phyloP scores from a whole-genome alignment of 2,797 vertebrate species.

The Hydrocynus forskahlii region DNA sequence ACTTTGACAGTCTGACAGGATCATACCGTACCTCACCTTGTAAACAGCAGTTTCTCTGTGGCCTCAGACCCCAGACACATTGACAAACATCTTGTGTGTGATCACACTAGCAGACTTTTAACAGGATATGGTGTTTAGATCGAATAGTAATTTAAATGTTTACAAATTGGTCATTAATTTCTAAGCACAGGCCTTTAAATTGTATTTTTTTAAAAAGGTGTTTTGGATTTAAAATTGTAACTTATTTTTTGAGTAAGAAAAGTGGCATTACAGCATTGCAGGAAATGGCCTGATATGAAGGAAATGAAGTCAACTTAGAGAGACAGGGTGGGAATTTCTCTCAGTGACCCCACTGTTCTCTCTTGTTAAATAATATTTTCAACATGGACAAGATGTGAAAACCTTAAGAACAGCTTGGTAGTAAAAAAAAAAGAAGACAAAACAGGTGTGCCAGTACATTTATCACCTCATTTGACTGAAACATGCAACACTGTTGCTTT shows the following conservation, averaged over 20 bases:
- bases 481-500: background rate
- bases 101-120: background rate
- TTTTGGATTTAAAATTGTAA: background rate
- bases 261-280: constrained; percentile 9
- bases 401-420: too few relatives aligned
- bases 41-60: constrained; percentile 22
- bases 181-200: background rate
- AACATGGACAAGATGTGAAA: background rate
- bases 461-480: background rate
- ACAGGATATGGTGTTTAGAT: background rate
- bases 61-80: constrained; percentile 31
- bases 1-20: constrained; percentile 18
- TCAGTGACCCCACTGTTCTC: constrained; percentile 31
- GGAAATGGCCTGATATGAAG: constrained; percentile 17
- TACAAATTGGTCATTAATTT: background rate
- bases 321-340: constrained; percentile 49
- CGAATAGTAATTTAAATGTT: background rate
- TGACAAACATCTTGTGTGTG: constrained; percentile 8
- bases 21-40: constrained; percentile 21
- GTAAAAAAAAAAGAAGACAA: background rate
- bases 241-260: background rate
- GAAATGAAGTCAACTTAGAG: constrained; percentile 53
- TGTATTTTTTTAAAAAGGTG: background rate
- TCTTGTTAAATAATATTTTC: background rate
- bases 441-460: background rate